These are phyloP conservation scores for Physocephala rufipes DNA, from an alignment of 2,888 invertebrate species.

Conservation along the genomic window DNA sequence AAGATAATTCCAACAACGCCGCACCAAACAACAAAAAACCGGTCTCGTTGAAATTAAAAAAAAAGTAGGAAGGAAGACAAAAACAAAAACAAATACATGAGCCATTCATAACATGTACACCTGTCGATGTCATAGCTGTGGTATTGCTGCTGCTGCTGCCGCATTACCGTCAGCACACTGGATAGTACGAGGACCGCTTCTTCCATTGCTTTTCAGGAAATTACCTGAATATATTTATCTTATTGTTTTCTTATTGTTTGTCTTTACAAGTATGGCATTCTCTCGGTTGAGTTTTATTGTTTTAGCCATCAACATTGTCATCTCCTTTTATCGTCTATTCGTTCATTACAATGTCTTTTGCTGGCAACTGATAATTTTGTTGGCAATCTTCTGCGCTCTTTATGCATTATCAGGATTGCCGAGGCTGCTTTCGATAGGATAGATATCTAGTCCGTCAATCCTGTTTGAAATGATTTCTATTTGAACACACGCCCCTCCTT, in stretches of 20 bases:
- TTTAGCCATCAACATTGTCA: neutral
- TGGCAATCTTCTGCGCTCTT: neutral
- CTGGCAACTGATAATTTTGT: neutral
- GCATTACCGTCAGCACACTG: neutral
- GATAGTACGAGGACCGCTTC: neutral
- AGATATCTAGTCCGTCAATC: neutral
- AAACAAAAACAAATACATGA: slow-evolving; percentile 4
- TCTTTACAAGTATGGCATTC: slow-evolving; percentile 6
- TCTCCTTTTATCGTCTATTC: neutral
- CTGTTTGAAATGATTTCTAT: no score
- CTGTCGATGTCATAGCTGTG: slow-evolving; percentile 11
- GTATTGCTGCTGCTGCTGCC: neutral
- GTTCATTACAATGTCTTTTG: neutral
- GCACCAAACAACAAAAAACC: no score
- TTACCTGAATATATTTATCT: neutral
- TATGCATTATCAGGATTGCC: neutral
- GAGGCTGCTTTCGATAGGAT: neutral
- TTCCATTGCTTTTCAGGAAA: neutral
- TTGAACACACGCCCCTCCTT: no score
- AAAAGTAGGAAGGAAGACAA: neutral
- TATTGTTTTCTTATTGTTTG: slow-evolving; percentile 1
- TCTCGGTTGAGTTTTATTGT: neutral
- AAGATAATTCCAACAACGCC: no score
- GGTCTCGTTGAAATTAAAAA: neutral
- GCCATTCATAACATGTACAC: slow-evolving; percentile 11